These are phyloP conservation scores for Piaya cayana DNA, from an alignment of 2,113 vertebrate species.

Conservation along the genomic window DNA sequence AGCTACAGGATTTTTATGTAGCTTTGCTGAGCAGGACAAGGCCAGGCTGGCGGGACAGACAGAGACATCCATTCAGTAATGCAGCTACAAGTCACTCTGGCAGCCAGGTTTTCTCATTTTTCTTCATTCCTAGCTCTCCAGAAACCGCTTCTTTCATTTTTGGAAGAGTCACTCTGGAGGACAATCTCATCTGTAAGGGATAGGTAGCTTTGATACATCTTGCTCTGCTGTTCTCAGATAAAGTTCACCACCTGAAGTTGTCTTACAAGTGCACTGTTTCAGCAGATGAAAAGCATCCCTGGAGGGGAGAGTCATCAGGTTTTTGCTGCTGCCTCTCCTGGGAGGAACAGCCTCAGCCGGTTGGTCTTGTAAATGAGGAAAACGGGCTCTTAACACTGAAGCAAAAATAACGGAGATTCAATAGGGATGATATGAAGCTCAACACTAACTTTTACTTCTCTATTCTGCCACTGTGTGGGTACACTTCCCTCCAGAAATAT, in stretches of 20 bases:
- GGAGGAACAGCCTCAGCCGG: neutral
- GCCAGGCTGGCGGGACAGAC: too few relatives aligned
- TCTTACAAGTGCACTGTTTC: neutral
- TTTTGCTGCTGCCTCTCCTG: neutral
- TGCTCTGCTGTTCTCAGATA: neutral
- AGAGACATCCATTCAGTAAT: too few relatives aligned
- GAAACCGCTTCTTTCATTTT: neutral
- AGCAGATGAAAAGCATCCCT: neutral
- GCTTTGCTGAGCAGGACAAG: neutral
- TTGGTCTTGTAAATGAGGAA: neutral
- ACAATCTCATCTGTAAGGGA: neutral
- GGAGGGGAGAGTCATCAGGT: neutral
- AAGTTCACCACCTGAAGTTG: neutral
- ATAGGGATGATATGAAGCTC: neutral
- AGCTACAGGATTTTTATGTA: neutral
- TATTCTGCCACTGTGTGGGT: neutral
- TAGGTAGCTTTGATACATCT: neutral
- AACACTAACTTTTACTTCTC: neutral
- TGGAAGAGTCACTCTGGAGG: neutral
- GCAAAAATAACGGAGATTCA: neutral
- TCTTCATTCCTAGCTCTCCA: neutral
- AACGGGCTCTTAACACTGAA: neutral
- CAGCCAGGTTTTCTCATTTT: neutral
- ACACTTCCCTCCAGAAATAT: neutral
- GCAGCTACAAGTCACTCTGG: too few relatives aligned